Conservation (phyloP, 2,797 vertebrate genomes). For the Cynopterus sphinx region DNA sequence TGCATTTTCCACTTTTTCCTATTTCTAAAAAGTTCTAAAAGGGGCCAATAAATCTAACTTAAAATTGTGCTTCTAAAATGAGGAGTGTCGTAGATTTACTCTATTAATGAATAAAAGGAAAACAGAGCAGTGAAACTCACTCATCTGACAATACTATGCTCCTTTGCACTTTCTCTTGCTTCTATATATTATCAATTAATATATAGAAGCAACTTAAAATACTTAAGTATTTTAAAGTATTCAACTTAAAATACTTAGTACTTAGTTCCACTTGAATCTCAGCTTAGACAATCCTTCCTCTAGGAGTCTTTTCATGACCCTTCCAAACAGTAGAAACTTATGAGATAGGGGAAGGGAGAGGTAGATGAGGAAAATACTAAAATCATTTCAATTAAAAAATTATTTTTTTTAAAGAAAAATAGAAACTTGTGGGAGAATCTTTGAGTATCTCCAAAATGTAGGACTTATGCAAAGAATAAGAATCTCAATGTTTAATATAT, state of each 20-base stretch:
- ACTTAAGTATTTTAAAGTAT: not conserved
- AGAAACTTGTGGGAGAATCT: not conserved
- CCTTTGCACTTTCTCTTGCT: not conserved
- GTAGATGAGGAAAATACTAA: too few species aligned
- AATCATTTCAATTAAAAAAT: too few species aligned
- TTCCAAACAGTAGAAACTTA: slow-evolving; percentile 12
- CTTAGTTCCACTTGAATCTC: not conserved
- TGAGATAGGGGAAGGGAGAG: too few species aligned
- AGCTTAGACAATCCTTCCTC: not conserved
- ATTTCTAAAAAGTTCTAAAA: not conserved
- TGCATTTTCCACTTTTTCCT: not conserved
- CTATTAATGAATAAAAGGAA: not conserved
- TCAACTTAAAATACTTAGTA: not conserved
- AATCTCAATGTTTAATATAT: slow-evolving; percentile 39
- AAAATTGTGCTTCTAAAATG: not conserved
- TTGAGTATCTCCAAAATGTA: not conserved
- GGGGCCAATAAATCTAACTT: not conserved
- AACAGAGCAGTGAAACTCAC: not conserved
- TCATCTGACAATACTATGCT: not conserved
- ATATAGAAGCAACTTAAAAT: not conserved
- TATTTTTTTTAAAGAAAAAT: too few species aligned
- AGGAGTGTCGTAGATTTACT: not conserved
- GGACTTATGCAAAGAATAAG: not conserved
- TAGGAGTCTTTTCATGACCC: not conserved
- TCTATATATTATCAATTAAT: not conserved